phyloP scores from a whole-genome alignment of 2,113 vertebrate genomes.

The Ciconia boyciana region DNA sequence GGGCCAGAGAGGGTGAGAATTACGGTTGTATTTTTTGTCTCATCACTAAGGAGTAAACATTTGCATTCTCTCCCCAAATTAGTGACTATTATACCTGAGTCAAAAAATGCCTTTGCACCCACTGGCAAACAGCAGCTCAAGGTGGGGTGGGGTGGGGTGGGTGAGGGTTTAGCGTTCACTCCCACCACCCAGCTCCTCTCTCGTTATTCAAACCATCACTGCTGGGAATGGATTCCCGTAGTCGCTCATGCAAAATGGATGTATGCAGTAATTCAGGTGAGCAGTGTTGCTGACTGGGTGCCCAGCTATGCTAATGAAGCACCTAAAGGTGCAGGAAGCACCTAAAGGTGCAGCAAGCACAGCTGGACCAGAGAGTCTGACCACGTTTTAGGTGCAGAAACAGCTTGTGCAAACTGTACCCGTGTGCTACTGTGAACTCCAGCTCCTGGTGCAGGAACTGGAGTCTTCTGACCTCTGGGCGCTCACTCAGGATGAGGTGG shows the following conservation, averaged over 20 bases:
- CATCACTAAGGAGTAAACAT: not conserved
- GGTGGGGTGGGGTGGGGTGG: not conserved
- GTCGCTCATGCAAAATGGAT: rapidly evolving
- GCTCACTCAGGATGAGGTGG: not conserved
- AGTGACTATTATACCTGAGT: not conserved
- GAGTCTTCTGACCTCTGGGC: not conserved
- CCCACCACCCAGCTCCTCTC: not conserved
- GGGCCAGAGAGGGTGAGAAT: not conserved
- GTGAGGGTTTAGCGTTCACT: not conserved
- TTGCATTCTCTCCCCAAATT: not conserved
- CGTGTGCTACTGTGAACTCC: not conserved
- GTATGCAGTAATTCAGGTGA: not conserved
- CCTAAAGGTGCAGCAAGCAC: not conserved
- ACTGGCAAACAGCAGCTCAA: not conserved
- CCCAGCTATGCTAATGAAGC: not conserved
- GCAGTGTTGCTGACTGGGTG: not conserved
- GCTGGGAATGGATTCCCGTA: not conserved
- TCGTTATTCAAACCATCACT: rapidly evolving
- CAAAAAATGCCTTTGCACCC: not conserved
- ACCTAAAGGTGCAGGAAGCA: not conserved
- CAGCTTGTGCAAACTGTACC: not conserved
- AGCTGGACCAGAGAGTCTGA: not conserved
- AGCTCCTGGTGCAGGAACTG: not conserved
- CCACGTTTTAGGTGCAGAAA: not conserved
- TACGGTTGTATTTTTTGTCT: not conserved